These are phyloP conservation scores for Takifugu flavidus DNA, from an alignment of 2,113 vertebrate genomes.

Conservation along the genomic window DNA sequence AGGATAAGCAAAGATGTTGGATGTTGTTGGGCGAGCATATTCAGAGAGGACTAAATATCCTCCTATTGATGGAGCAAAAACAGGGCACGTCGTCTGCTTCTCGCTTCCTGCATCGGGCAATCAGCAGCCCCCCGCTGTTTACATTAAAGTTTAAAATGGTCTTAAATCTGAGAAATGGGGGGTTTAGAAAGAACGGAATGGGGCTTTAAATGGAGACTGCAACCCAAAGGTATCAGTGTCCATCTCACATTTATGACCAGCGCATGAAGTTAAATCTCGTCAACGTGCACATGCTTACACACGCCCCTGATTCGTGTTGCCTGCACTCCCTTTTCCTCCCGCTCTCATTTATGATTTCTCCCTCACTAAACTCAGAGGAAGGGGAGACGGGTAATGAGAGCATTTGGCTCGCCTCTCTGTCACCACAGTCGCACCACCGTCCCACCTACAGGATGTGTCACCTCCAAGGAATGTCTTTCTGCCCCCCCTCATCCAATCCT, in stretches of 20 bases:
- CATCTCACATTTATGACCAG: too few relatives aligned
- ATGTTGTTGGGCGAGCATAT: conserved; percentile 19
- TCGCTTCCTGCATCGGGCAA: conserved; percentile 22
- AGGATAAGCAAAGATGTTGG: conserved; percentile 55
- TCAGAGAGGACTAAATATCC: conserved; percentile 58
- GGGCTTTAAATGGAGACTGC: too few relatives aligned
- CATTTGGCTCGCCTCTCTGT: conserved; percentile 61
- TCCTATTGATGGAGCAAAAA: conserved; percentile 59
- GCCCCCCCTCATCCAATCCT: background rate
- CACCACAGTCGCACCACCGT: conserved; percentile 48
- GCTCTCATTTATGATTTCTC: conserved; percentile 26
- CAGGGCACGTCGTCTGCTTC: conserved; percentile 24
- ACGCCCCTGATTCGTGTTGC: background rate
- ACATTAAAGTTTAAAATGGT: too few relatives aligned
- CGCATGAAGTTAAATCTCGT: too few relatives aligned
- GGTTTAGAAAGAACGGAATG: too few relatives aligned
- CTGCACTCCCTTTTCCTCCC: conserved; percentile 31
- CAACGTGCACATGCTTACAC: conserved; percentile 16
- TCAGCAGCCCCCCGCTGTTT: too few relatives aligned
- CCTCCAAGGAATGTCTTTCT: conserved; percentile 60
- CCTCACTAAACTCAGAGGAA: conserved; percentile 22
- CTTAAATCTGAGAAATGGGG: too few relatives aligned
- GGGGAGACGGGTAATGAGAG: conserved; percentile 45
- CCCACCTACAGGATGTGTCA: conserved; percentile 69
- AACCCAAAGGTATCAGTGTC: too few relatives aligned